Percentiles rank a stretch among this genome's conserved stretches.
Evolutionary conservation across 2,888 invertebrate species (phyloP).

Genomic region (Chymomyza amoena): DNA sequence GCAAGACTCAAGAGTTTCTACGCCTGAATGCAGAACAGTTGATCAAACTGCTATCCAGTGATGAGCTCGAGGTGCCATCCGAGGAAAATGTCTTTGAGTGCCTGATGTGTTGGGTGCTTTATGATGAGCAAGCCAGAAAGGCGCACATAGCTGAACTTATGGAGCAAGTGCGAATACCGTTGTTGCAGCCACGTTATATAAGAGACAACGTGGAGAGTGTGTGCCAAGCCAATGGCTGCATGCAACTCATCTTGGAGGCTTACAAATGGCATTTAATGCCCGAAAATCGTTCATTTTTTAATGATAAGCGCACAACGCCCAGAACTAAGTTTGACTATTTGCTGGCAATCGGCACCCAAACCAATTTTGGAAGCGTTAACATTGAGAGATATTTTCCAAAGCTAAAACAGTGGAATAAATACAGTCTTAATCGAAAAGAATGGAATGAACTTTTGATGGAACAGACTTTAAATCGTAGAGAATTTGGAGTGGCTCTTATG

Average conservation of each 20-base stretch:
- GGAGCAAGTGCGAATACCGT: slow-evolving; percentile 89
- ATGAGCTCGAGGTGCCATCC: slow-evolving; percentile 94
- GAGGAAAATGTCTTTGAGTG: slow-evolving; percentile 95
- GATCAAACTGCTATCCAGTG: slow-evolving; percentile 87
- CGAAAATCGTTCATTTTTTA: slow-evolving; percentile 88
- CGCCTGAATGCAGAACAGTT: slow-evolving; percentile 87
- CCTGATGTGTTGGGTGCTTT: slow-evolving; percentile 91
- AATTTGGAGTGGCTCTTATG: slow-evolving; percentile 94
- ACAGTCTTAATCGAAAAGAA: no score
- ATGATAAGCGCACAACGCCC: slow-evolving; percentile 85
- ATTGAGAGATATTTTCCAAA: slow-evolving; percentile 88
- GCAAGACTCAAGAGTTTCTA: slow-evolving; percentile 78
- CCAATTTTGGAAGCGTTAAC: slow-evolving; percentile 92
- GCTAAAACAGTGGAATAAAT: slow-evolving; percentile 75
- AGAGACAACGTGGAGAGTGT: slow-evolving; percentile 90
- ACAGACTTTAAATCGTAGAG: slow-evolving; percentile 83
- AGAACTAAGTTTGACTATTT: slow-evolving; percentile 94
- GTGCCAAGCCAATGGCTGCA: slow-evolving; percentile 86
- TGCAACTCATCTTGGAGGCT: slow-evolving; percentile 94
- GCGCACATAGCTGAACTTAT: slow-evolving; percentile 86
- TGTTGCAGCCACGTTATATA: slow-evolving; percentile 92
- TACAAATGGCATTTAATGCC: slow-evolving; percentile 95
- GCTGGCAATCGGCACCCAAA: slow-evolving; percentile 94
- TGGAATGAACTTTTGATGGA: slow-evolving; percentile 68
- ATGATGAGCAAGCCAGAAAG: slow-evolving; percentile 85